Conservation (phyloP, 2,113 vertebrate genomes). For the Podiceps cristatus region DNA sequence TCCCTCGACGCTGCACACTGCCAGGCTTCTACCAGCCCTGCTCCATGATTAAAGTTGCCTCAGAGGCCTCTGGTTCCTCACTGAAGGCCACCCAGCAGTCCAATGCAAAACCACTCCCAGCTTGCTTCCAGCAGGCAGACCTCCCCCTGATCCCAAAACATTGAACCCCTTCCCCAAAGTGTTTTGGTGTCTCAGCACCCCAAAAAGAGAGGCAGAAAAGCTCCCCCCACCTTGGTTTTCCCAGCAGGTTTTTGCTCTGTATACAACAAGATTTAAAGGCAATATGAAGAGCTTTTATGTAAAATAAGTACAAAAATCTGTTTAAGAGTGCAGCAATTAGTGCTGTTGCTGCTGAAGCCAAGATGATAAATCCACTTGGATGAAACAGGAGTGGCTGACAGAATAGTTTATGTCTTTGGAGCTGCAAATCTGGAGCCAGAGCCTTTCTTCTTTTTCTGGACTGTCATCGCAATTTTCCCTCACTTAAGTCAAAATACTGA, state of each 20-base stretch:
- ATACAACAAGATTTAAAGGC: not conserved
- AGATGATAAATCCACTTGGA: not conserved
- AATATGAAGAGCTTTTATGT: not conserved
- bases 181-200: not conserved
- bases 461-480: not conserved
- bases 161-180: not conserved
- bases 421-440: not conserved
- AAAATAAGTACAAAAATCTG: not conserved
- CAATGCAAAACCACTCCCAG: not conserved
- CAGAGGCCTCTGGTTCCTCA: not conserved
- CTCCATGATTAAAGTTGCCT: not conserved
- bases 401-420: not conserved
- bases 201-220: not conserved
- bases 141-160: accelerated
- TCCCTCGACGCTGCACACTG: not conserved
- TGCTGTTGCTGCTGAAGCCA: not conserved
- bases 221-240: not conserved
- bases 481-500: not conserved
- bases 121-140: not conserved
- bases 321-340: not conserved
- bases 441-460: not conserved
- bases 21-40: not conserved
- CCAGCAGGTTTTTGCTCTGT: not conserved
- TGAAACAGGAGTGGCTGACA: not conserved
- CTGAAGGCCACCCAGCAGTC: not conserved